These are phyloP conservation scores for Spodoptera litura DNA, from an alignment of 1,140 invertebrate species.

Conservation along the genomic window DNA sequence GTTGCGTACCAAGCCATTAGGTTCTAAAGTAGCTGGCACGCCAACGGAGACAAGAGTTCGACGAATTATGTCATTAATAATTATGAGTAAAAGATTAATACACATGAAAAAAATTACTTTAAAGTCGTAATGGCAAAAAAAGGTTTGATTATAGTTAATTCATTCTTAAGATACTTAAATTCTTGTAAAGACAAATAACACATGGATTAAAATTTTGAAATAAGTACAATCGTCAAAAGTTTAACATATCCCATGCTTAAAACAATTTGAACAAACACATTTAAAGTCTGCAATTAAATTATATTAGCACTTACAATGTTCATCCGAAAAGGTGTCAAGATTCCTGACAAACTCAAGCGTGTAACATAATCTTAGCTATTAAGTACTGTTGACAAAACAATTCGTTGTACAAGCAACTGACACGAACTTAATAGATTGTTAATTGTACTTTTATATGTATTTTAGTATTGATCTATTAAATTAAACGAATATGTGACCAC, in stretches of 20 bases:
- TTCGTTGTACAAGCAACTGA: not conserved
- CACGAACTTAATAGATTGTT: not conserved
- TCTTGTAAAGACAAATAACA: too few relatives aligned
- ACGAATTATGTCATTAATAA: too few relatives aligned
- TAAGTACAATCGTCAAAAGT: not conserved
- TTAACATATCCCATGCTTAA: not conserved
- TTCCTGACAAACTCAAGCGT: constrained; percentile 40
- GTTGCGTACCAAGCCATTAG: too few relatives aligned
- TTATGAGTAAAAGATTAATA: too few relatives aligned
- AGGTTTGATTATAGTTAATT: too few relatives aligned
- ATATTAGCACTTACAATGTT: constrained; percentile 22
- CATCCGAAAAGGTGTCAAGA: constrained; percentile 39
- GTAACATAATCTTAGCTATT: constrained; percentile 37
- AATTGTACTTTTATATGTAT: not conserved
- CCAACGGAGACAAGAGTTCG: too few relatives aligned
- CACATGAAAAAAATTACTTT: too few relatives aligned
- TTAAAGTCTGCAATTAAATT: constrained; percentile 21
- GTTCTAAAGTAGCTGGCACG: too few relatives aligned
- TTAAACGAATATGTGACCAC: too few relatives aligned
- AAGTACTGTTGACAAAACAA: not conserved
- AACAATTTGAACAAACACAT: not conserved
- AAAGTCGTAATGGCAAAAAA: too few relatives aligned
- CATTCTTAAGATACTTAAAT: too few relatives aligned
- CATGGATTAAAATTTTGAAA: too few relatives aligned
- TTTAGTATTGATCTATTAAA: not conserved